A percentile compares a stretch with the other conserved stretches of the same genome.
These are phyloP conservation scores for Hoplostethus atlanticus DNA, from an alignment of 2,797 vertebrate genomes.

Conservation along the genomic window DNA sequence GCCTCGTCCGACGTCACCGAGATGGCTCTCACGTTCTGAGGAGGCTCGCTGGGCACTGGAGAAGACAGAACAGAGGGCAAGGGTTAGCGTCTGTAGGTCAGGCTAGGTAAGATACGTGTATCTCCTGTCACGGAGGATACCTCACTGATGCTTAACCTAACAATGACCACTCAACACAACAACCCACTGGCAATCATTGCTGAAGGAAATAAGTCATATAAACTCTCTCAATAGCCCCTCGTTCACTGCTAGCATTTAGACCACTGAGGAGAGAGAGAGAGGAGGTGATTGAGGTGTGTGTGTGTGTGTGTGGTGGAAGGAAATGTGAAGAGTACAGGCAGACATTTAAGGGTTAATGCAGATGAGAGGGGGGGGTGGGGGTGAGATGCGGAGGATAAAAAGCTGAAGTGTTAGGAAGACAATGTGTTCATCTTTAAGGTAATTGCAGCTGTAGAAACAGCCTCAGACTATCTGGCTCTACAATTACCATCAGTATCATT, in stretches of 20 bases:
- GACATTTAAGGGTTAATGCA: conserved; percentile 65
- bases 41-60: conserved; percentile 96
- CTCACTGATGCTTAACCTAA: conserved; percentile 40
- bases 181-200: conserved; percentile 47
- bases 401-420: conserved; percentile 35
- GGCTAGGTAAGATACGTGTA: no score
- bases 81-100: no score
- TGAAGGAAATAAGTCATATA: conserved; percentile 68
- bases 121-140: conserved; percentile 11
- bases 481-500: conserved; percentile 47
- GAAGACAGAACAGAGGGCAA: neutral
- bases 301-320: conserved; percentile 24
- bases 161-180: conserved; percentile 46
- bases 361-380: conserved; percentile 49
- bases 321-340: conserved; percentile 49
- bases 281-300: conserved; percentile 13
- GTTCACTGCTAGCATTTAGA: conserved; percentile 53
- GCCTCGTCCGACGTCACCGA: conserved; percentile 96
- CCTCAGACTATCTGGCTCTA: conserved; percentile 24
- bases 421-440: conserved; percentile 47
- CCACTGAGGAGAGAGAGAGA: conserved; percentile 5
- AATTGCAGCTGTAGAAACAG: conserved; percentile 24
- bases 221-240: conserved; percentile 59
- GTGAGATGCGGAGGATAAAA: conserved; percentile 52
- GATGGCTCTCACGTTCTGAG: conserved; percentile 93